Conservation (phyloP, 2,888 invertebrate species). For the Troides aeacus region DNA sequence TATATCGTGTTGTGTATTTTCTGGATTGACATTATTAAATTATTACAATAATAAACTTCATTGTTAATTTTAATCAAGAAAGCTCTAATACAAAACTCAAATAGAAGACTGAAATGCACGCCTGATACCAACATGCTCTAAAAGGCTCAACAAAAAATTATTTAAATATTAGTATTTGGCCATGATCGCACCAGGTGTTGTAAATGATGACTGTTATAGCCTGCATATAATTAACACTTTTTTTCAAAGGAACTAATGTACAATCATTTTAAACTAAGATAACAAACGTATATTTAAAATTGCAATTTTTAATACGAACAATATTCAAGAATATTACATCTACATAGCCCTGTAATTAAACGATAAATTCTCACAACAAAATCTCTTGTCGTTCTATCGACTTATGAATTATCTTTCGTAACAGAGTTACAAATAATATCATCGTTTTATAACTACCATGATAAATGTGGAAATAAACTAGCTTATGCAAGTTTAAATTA, state of each 20-base stretch:
- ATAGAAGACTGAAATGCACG: not conserved
- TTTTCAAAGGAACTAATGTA: constrained; percentile 24
- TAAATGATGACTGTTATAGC: constrained; percentile 11
- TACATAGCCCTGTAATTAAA: constrained; percentile 26
- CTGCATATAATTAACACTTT: constrained; percentile 10
- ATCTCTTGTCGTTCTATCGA: not conserved
- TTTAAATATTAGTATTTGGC: not conserved
- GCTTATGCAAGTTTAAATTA: constrained; percentile 19
- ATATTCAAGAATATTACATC: constrained; percentile 7
- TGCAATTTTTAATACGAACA: constrained; percentile 9
- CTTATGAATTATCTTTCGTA: constrained; percentile 4
- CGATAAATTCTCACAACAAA: constrained; percentile 15
- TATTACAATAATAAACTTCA: not conserved
- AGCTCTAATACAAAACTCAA: not conserved
- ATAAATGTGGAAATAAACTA: constrained; percentile 11
- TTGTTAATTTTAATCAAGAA: not conserved
- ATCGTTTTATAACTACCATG: constrained; percentile 21
- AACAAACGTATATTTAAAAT: constrained; percentile 17
- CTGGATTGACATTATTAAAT: not conserved
- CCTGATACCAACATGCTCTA: not conserved
- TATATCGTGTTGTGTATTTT: not conserved
- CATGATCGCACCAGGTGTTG: too few relatives aligned
- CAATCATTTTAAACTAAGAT: constrained; percentile 11
- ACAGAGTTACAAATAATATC: constrained; percentile 23
- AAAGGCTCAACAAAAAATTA: not conserved